Base-by-base conservation (phyloP, 2,113 vertebrate species). In the Hyaena hyaena region DNA sequence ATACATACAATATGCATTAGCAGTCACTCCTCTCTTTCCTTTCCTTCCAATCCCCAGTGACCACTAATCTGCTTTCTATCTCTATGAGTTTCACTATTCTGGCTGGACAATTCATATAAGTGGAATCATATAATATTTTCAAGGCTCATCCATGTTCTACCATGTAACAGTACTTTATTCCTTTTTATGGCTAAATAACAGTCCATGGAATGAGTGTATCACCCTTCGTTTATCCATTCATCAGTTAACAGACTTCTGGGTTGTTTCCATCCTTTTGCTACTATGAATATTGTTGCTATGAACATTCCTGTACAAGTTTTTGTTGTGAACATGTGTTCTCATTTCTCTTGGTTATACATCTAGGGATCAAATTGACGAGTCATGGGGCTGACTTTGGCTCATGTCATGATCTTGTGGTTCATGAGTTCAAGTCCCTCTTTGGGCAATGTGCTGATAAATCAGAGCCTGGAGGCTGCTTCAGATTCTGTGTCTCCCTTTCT, bases 311-410 rank as follows among this genome's bases (percentile, higher is more conserved):
- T 63, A 35, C 55, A 63, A 80, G 16, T 19, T 94, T 84, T 71
- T 66, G n/a, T 48, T 90, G 31, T 65, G 23, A 24, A 35, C 66
- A 65, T 71, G 39, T 63, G 48, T 55, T 96, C 80, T 73, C 14
- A 35, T 86, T 94, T 87, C 74, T 86, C 65, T 66, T 45, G 87
- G 50, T 31, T 55, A 35, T 58, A 45, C 58, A 83, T 31, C 76
- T 74, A 83, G n/a, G 53, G 48, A 31, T 76, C 79, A 35, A 84
- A 83, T 73, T 94, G 92, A 55, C 90, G 81, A 73, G 81, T 65
- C 82, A 74, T 58, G 55, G 55, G 55, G 16, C 17, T 58, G 55
- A 58, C 16, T 21, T 21, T 5, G 2, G 55, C 55, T 58, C 19
- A 21, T 5, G 55, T 58, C 55, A 58, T 58, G 55, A 58, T 58